Percentiles rank a stretch among this genome's conserved stretches.
phyloP scores from a whole-genome alignment of 1,140 invertebrate species.

The Papilio machaon region DNA sequence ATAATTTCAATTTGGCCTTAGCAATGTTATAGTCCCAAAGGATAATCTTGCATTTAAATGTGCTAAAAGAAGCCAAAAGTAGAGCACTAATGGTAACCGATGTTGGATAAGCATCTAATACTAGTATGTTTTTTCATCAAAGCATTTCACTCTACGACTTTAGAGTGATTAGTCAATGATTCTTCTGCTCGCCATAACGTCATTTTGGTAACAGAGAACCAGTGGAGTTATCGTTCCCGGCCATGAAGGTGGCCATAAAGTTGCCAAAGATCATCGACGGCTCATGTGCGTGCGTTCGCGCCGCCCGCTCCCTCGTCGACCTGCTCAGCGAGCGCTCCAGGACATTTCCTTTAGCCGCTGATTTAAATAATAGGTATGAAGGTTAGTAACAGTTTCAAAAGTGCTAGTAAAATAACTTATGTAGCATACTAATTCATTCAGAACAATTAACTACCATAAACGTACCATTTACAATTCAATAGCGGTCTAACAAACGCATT shows the following conservation, averaged over 20 bases:
- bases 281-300: conserved; percentile 63
- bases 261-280: conserved; percentile 70
- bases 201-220: conserved; percentile 58
- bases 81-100: too few species aligned
- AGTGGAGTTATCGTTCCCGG: conserved; percentile 66
- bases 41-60: too few species aligned
- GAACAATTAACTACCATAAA: background rate
- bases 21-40: background rate
- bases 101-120: too few species aligned
- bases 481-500: too few species aligned
- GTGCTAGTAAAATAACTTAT: background rate
- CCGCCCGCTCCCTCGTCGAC: conserved; percentile 67
- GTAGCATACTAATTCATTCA: background rate
- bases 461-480: too few species aligned
- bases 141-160: too few species aligned
- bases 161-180: too few species aligned
- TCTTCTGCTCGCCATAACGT: background rate
- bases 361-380: conserved; percentile 63
- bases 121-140: too few species aligned
- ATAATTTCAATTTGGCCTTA: background rate
- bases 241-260: conserved; percentile 63
- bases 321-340: conserved; percentile 69
- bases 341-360: conserved; percentile 52
- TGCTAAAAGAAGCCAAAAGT: too few species aligned
- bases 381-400: conserved; percentile 49